Evolutionary conservation across 2,113 vertebrate species (phyloP).

Genomic region (Aegotheles bennettii): DNA sequence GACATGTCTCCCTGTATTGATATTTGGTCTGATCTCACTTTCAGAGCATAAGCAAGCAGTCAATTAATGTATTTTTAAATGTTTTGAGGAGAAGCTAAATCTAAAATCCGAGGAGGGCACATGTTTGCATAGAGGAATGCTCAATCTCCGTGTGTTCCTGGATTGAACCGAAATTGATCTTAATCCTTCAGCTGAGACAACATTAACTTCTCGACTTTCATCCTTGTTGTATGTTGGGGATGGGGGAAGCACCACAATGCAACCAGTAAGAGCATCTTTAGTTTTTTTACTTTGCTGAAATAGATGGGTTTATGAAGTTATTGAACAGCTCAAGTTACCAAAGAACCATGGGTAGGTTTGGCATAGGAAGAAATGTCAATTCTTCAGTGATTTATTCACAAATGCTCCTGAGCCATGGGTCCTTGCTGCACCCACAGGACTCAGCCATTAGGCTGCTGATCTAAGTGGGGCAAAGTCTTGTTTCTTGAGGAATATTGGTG

Average conservation of each 20-base stretch:
- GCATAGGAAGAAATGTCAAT: not conserved
- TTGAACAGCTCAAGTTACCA: not conserved
- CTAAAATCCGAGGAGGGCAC: not conserved
- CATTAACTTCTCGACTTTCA: not conserved
- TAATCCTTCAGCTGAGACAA: not conserved
- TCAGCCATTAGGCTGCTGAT: fast-evolving
- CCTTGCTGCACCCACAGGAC: fast-evolving
- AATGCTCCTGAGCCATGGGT: not conserved
- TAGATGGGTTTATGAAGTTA: not conserved
- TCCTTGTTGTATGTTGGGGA: not conserved
- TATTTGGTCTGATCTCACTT: constrained; percentile 9
- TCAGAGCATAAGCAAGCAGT: constrained; percentile 21
- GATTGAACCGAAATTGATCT: constrained; percentile 14
- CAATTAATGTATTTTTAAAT: constrained; percentile 43
- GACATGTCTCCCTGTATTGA: constrained; percentile 30
- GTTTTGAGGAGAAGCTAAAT: constrained; percentile 5
- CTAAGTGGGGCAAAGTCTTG: not conserved
- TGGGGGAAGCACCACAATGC: not conserved
- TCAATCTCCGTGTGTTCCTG: not conserved
- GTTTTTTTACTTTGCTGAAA: not conserved
- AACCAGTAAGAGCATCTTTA: not conserved
- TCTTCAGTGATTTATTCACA: not conserved
- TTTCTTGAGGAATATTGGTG: not conserved
- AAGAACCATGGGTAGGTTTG: not conserved
- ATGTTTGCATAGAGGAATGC: not conserved